phyloP scores from a whole-genome alignment of 2,888 invertebrate species.

The Dicyrtomina minuta region DNA sequence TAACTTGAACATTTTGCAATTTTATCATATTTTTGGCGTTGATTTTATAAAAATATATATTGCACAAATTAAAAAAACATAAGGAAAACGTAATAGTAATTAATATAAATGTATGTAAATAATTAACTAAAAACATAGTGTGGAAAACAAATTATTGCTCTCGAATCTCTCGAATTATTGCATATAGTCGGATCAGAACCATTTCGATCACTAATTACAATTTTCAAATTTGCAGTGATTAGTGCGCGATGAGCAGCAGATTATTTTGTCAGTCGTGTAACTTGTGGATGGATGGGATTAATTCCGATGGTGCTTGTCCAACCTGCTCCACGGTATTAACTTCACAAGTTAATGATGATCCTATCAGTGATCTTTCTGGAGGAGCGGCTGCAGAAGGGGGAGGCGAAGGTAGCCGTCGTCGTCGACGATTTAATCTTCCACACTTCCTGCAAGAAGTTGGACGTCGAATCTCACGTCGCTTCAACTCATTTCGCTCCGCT shows the following conservation, averaged over 20 bases:
- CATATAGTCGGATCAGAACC: too few species aligned
- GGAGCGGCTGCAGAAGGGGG: not conserved
- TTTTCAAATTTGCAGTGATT: not conserved
- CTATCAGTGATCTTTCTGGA: not conserved
- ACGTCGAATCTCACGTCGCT: not conserved
- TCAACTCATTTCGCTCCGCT: not conserved
- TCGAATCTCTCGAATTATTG: too few species aligned
- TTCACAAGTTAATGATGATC: conserved; percentile 70
- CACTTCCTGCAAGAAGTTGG: conserved; percentile 21
- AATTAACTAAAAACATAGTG: too few species aligned
- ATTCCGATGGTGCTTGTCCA: conserved; percentile 77
- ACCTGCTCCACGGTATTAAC: conserved; percentile 85
- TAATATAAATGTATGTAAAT: too few species aligned
- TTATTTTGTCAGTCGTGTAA: conserved; percentile 93
- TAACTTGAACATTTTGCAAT: too few species aligned
- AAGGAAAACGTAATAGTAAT: too few species aligned
- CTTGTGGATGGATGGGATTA: conserved; percentile 74
- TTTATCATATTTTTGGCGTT: too few species aligned
- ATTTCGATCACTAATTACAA: not conserved
- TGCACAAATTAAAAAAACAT: too few species aligned
- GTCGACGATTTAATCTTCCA: conserved; percentile 8
- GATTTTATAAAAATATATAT: too few species aligned
- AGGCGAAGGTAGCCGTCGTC: not conserved
- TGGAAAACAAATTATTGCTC: too few species aligned
- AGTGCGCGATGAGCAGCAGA: conserved; percentile 58